A percentile compares a stretch with the other conserved stretches of the same genome.
These are phyloP conservation scores for Anastatus disparis DNA, from an alignment of 1,140 invertebrate species.

Conservation along the genomic window DNA sequence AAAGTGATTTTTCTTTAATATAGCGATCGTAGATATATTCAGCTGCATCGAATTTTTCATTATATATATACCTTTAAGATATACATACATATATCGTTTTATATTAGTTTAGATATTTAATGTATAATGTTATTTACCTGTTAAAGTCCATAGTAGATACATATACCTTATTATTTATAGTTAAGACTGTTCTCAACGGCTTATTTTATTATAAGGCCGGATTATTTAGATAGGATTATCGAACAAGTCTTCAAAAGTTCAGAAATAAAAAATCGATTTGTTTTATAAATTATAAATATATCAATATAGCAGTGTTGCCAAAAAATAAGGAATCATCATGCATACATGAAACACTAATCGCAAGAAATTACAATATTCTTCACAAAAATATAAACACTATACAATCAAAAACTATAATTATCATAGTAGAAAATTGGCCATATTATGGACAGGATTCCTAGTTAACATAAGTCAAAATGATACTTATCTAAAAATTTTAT, in stretches of 20 bases:
- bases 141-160: background rate
- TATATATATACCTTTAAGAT: background rate
- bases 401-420: no score
- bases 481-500: no score
- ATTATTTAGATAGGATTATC: conserved; percentile 31
- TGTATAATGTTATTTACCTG: conserved; percentile 15
- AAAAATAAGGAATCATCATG: no score
- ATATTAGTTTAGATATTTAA: conserved; percentile 28
- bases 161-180: conserved; percentile 11
- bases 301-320: conserved; percentile 35
- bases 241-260: conserved; percentile 24
- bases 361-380: no score
- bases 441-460: no score
- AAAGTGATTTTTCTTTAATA: background rate
- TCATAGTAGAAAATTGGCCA: no score
- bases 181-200: background rate
- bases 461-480: no score
- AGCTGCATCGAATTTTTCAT: conserved; percentile 27
- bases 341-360: no score
- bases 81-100: conserved; percentile 5
- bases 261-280: background rate
- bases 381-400: no score
- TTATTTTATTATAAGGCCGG: background rate
- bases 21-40: conserved; percentile 33
- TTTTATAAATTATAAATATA: background rate